These are phyloP conservation scores for Coendou prehensilis DNA, from an alignment of 2,797 vertebrate species.

Conservation along the genomic window DNA sequence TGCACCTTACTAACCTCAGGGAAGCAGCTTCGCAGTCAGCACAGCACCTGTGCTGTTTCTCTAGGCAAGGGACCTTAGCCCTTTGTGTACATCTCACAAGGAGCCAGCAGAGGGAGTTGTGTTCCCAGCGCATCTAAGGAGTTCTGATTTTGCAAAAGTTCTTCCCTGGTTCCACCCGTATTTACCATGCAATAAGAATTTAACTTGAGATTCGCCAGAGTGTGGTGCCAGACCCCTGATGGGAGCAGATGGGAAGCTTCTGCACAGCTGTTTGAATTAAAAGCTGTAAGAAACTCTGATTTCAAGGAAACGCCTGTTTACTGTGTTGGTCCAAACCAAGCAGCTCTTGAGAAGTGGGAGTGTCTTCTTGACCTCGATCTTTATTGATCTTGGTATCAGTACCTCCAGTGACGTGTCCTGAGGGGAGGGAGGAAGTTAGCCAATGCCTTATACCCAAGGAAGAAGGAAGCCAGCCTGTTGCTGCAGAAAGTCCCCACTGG, in stretches of 20 bases:
- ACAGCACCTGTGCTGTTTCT: background rate
- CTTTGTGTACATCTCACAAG: background rate
- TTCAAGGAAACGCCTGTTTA: slow-evolving; percentile 73
- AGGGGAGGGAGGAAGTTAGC: background rate
- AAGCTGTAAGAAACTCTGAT: slow-evolving; percentile 4
- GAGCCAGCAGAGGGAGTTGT: slow-evolving; percentile 87
- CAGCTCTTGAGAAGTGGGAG: slow-evolving; percentile 4
- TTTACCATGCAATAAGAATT: background rate
- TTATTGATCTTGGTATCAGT: slow-evolving; percentile 26
- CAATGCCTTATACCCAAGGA: background rate
- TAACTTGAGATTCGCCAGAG: background rate
- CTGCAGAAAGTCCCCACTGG: background rate
- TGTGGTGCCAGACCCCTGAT: slow-evolving; percentile 1
- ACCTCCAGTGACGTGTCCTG: background rate
- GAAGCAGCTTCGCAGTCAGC: background rate
- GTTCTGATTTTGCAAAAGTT: slow-evolving; percentile 25
- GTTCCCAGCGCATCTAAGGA: background rate
- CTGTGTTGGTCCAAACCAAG: slow-evolving; percentile 64
- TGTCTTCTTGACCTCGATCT: slow-evolving; percentile 57
- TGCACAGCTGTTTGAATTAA: background rate
- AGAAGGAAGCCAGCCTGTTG: slow-evolving; percentile 22
- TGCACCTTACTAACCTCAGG: background rate
- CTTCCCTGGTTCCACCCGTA: background rate
- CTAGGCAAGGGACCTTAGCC: background rate
- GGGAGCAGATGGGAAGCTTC: background rate